Percentiles rank a stretch among this genome's conserved stretches.
Evolutionary conservation across 1,140 invertebrate genomes (phyloP).

Genomic region (Philopotamus ludificatus): DNA sequence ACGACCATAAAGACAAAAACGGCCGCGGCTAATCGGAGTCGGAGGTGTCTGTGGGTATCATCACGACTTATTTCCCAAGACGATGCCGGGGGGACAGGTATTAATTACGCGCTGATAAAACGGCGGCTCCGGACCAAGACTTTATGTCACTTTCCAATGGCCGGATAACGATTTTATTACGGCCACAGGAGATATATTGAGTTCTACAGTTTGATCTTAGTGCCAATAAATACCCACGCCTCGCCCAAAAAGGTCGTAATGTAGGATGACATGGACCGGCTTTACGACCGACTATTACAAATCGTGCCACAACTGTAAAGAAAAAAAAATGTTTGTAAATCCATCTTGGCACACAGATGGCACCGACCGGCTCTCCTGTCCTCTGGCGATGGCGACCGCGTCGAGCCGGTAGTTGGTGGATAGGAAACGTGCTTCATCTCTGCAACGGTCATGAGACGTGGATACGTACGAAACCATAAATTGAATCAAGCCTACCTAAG

Average conservation of each 20-base stretch:
- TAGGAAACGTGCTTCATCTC: no score
- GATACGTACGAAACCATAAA: no score
- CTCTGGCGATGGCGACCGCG: no score
- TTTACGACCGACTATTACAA: constrained; percentile 22
- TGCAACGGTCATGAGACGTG: no score
- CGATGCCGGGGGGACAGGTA: constrained; percentile 6
- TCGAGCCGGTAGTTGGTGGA: no score
- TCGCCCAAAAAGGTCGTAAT: constrained; percentile 11
- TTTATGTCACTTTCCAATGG: constrained; percentile 19
- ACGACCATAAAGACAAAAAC: background rate
- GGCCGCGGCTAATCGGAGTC: background rate
- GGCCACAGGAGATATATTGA: background rate
- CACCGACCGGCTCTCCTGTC: background rate
- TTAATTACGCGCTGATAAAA: constrained; percentile 20
- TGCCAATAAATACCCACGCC: constrained; percentile 25
- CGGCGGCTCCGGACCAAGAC: background rate
- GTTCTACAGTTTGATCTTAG: constrained; percentile 2
- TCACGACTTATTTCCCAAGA: background rate
- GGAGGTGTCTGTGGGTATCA: background rate
- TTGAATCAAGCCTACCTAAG: no score
- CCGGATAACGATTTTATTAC: constrained; percentile 25
- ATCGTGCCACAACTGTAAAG: constrained; percentile 24
- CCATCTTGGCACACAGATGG: background rate
- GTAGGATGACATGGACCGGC: constrained; percentile 26
- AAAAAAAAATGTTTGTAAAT: constrained; percentile 1